These are phyloP conservation scores for Tribolium madens DNA, from an alignment of 1,140 invertebrate genomes.

Conservation along the genomic window DNA sequence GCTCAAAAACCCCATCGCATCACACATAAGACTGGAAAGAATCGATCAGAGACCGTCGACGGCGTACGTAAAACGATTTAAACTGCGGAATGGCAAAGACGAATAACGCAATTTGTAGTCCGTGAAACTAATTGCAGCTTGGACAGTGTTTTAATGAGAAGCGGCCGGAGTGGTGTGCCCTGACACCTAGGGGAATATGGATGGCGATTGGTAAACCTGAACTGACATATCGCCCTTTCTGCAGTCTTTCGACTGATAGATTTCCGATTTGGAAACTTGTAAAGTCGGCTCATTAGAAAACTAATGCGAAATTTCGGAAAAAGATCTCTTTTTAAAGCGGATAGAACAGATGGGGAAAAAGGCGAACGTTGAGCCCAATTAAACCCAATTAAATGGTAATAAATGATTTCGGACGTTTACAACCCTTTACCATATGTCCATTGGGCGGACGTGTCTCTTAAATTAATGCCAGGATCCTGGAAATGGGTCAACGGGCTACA, in stretches of 20 bases:
- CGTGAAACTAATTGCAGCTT: constrained; percentile 64
- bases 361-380: constrained; percentile 21
- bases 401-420: constrained; percentile 37
- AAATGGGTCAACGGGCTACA: constrained; percentile 29
- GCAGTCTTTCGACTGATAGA: not conserved
- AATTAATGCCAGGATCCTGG: constrained; percentile 28
- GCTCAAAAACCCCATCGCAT: constrained; percentile 31
- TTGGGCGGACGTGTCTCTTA: constrained; percentile 34
- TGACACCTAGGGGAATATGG: constrained; percentile 64
- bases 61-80: constrained; percentile 46
- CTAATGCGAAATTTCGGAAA: not conserved
- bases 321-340: not conserved
- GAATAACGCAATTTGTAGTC: constrained; percentile 65
- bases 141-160: constrained; percentile 66
- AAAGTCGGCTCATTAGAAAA: too few relatives aligned
- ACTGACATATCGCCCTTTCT: constrained; percentile 56
- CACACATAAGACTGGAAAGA: constrained; percentile 25
- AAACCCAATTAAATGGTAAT: constrained; percentile 35
- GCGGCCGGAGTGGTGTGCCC: constrained; percentile 62
- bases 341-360: constrained; percentile 2
- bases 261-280: not conserved
- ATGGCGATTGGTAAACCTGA: constrained; percentile 63
- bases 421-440: constrained; percentile 37
- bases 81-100: constrained; percentile 63
- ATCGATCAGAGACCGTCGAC: constrained; percentile 5